phyloP scores from a whole-genome alignment of 1,140 invertebrate genomes.

The Drosophila oshimai region DNA sequence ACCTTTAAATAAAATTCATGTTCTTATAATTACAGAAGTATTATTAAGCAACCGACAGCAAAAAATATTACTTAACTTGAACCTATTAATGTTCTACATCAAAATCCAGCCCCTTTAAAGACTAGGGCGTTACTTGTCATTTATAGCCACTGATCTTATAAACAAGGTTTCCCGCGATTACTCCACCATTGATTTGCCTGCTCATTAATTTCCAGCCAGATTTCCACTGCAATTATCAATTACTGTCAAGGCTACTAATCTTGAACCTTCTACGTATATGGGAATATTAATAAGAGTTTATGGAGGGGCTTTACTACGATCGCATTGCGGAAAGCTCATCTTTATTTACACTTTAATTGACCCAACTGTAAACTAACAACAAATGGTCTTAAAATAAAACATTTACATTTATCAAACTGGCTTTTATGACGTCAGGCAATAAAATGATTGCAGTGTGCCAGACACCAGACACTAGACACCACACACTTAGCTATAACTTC shows the following conservation, averaged over 20 bases:
- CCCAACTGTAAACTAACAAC: conserved; percentile 19
- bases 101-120: not conserved
- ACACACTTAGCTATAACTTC: conserved; percentile 19
- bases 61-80: not conserved
- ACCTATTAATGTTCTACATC: not conserved
- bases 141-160: too few species aligned
- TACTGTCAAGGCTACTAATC: conserved; percentile 3
- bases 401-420: conserved; percentile 10
- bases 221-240: conserved; percentile 21
- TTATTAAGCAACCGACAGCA: too few species aligned
- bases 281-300: not conserved
- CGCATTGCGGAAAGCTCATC: not conserved
- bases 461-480: conserved; percentile 8
- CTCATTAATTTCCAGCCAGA: conserved; percentile 15
- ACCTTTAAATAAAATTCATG: too few species aligned
- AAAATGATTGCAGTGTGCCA: conserved; percentile 11
- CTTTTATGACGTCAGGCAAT: conserved; percentile 23
- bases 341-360: conserved; percentile 7
- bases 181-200: not conserved
- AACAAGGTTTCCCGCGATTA: conserved; percentile 5
- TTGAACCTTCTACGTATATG: not conserved
- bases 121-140: conserved; percentile 8
- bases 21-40: not conserved
- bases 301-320: not conserved
- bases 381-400: conserved; percentile 28